These are phyloP conservation scores for Clytia hemisphaerica DNA, from an alignment of 30 jellyfish, hydroid and myxozoan species.

Conservation along the genomic window DNA sequence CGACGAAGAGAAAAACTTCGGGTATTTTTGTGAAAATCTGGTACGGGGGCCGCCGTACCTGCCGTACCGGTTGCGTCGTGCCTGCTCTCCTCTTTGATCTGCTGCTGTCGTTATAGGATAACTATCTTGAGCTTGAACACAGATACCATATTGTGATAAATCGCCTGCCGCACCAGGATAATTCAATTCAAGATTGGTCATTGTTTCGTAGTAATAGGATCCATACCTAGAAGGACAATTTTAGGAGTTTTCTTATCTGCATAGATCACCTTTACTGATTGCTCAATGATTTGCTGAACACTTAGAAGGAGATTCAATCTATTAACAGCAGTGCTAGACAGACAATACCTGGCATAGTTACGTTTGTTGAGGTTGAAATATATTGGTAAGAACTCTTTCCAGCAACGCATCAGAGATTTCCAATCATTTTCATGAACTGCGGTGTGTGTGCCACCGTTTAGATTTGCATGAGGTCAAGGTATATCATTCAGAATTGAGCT, in stretches of 20 bases:
- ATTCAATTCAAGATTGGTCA: not conserved
- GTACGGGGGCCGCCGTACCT: too few relatives aligned
- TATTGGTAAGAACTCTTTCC: constrained; percentile 13
- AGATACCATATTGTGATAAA: not conserved
- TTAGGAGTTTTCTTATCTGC: too few relatives aligned
- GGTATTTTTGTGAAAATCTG: too few relatives aligned
- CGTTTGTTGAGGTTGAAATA: not conserved
- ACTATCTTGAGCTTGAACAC: not conserved
- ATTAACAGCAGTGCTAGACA: too few relatives aligned
- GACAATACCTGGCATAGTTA: not conserved
- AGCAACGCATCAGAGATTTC: not conserved
- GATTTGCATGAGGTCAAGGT: not conserved
- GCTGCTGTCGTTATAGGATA: not conserved
- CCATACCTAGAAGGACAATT: too few relatives aligned
- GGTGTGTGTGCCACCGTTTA: not conserved
- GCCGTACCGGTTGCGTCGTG: too few relatives aligned
- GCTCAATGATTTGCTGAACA: too few relatives aligned
- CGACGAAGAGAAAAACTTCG: too few relatives aligned
- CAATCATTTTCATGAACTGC: constrained; percentile 22
- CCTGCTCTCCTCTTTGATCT: constrained; percentile 1
- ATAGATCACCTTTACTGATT: too few relatives aligned
- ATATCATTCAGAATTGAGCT: not conserved
- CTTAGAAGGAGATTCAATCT: too few relatives aligned
- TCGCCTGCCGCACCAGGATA: not conserved
- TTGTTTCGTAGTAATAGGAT: not conserved